Evolutionary conservation across 2,113 vertebrate species (phyloP).

Genomic region (Peucedramus taeniatus): DNA sequence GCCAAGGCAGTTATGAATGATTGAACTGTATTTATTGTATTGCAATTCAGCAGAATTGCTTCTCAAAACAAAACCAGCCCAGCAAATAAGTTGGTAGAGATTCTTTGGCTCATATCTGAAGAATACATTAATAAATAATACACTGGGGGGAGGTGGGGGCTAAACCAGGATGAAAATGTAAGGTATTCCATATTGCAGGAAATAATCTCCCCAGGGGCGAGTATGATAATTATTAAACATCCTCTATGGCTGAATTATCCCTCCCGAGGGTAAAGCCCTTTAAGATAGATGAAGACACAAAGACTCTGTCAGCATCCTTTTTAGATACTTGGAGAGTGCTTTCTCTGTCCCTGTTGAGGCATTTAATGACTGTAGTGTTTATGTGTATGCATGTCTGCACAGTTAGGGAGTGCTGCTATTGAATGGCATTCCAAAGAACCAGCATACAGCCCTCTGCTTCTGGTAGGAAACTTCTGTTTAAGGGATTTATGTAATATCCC

Average conservation of each 20-base stretch:
- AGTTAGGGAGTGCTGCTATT: background rate
- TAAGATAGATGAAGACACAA: background rate
- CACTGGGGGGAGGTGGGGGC: rapidly evolving
- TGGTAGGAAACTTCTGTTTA: background rate
- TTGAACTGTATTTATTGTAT: background rate
- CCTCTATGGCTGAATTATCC: background rate
- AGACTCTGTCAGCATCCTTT: background rate
- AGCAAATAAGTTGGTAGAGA: background rate
- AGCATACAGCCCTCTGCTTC: background rate
- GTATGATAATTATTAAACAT: background rate
- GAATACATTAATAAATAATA: background rate
- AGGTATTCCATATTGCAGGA: background rate
- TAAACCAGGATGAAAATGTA: background rate
- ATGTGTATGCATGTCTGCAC: background rate
- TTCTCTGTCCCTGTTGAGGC: background rate
- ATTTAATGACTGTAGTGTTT: background rate
- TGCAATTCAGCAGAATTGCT: background rate
- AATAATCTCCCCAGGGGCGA: rapidly evolving
- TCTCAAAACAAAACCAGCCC: background rate
- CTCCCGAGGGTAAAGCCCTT: background rate
- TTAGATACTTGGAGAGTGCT: background rate
- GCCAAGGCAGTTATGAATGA: background rate
- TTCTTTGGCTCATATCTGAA: background rate
- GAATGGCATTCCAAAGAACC: background rate
- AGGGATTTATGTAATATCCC: background rate